Percentiles rank a stretch among this genome's conserved stretches.
Evolutionary conservation across 2,113 vertebrate genomes (phyloP).

Genomic region (Upupa epops): DNA sequence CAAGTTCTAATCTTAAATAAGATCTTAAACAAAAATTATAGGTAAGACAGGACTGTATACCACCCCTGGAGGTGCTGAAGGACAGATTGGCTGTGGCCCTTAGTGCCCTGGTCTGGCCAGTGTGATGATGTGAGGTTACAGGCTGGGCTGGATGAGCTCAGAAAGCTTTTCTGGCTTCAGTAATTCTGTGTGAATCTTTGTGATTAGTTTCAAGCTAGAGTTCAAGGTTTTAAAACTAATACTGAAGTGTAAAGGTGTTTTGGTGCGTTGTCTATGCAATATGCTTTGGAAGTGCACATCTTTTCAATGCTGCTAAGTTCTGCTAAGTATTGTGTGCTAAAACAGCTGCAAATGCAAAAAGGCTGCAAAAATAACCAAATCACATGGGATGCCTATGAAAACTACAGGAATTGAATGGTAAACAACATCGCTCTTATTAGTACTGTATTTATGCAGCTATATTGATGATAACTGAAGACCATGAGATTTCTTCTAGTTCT

Average conservation of each 20-base stretch:
- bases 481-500: not conserved
- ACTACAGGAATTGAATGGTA: not conserved
- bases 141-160: too few species aligned
- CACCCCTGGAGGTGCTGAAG: too few species aligned
- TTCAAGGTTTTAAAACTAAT: not conserved
- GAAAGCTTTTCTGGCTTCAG: too few species aligned
- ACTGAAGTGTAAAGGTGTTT: not conserved
- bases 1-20: not conserved
- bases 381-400: not conserved
- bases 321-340: conserved; percentile 32
- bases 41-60: accelerated
- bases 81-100: too few species aligned
- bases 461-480: not conserved
- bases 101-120: too few species aligned
- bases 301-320: conserved; percentile 11
- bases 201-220: not conserved
- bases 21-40: not conserved
- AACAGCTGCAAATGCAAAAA: conserved; percentile 38
- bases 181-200: not conserved
- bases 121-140: too few species aligned
- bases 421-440: not conserved
- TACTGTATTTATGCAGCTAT: not conserved
- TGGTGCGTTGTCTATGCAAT: not conserved
- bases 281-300: not conserved
- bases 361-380: conserved; percentile 29